phyloP scores from a whole-genome alignment of 2,888 invertebrate species.

The Diaprepes abbreviatus region DNA sequence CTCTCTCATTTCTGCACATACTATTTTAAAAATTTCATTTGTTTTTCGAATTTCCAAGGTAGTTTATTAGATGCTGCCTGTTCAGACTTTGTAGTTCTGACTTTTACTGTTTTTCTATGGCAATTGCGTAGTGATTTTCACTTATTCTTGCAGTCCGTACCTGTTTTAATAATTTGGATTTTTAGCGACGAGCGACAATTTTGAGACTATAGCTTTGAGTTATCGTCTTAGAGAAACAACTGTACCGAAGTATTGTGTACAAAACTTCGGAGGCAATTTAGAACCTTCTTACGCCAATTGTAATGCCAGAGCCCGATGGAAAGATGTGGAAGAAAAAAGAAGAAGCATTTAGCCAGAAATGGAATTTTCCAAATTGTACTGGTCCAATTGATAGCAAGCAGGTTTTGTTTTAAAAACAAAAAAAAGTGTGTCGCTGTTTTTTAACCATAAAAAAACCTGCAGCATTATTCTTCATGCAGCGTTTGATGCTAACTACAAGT shows the following conservation, averaged over 20 bases:
- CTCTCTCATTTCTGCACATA: slow-evolving; percentile 1
- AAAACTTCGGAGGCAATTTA: slow-evolving; percentile 12
- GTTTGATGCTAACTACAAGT: slow-evolving; percentile 17
- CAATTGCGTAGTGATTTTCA: background rate
- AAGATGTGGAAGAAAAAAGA: slow-evolving; percentile 23
- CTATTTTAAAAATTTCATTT: slow-evolving; percentile 3
- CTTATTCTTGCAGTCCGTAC: slow-evolving; percentile 2
- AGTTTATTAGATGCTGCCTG: background rate
- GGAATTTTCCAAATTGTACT: slow-evolving; percentile 27
- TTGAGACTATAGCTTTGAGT: slow-evolving; percentile 25
- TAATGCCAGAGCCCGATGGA: slow-evolving; percentile 6
- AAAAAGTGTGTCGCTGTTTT: slow-evolving; percentile 12
- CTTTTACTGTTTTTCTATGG: background rate
- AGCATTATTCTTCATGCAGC: slow-evolving; percentile 16
- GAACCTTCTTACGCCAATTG: slow-evolving; percentile 10
- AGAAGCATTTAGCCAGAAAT: slow-evolving; percentile 16
- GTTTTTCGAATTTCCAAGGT: background rate
- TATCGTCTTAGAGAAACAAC: slow-evolving; percentile 23
- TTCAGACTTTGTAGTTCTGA: background rate
- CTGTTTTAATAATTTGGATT: slow-evolving; percentile 14
- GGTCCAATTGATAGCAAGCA: slow-evolving; percentile 22
- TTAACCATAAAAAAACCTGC: slow-evolving; percentile 18
- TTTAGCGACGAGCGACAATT: slow-evolving; percentile 7
- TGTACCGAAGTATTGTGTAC: slow-evolving; percentile 7
- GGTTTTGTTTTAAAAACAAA: slow-evolving; percentile 17